Evolutionary conservation across 2,888 invertebrate species (phyloP), one percentile per base, ranked within the genome.

Genomic region (Malachius bipustulatus): DNA sequence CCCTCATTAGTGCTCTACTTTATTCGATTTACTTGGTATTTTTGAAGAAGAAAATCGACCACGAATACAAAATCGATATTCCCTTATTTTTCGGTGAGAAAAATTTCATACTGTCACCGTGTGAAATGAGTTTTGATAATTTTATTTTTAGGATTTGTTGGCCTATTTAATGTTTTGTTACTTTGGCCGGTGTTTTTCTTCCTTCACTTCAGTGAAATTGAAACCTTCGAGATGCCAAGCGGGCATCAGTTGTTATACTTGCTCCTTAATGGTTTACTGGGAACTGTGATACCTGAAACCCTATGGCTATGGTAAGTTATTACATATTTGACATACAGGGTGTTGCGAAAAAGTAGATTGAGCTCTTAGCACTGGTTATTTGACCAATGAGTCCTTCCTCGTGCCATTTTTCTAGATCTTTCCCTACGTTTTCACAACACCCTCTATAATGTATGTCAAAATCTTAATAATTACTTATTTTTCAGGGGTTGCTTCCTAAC

Each of bases 401-500:
- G n/a, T n/a, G n/a, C n/a, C n/a, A n/a, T n/a, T n/a, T n/a, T n/a
- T n/a, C n/a, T n/a, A n/a, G n/a, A n/a, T n/a, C n/a, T n/a, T n/a
- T n/a, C n/a, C n/a, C n/a, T n/a, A n/a, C n/a, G n/a, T n/a, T n/a
- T n/a, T n/a, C n/a, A n/a, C n/a, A n/a, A n/a, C n/a, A n/a, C n/a
- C n/a, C n/a, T n/a, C n/a, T n/a, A n/a, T n/a, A n/a, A n/a, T n/a
- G n/a, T n/a, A n/a, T n/a, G n/a, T n/a, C n/a, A n/a, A n/a, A n/a
- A n/a, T n/a, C n/a, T n/a, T n/a, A n/a, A n/a, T n/a, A n/a, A n/a
- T n/a, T n/a, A n/a, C 14, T 14, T 27, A 27, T 34, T 36, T 64
- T 64, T 2, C 63, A 91, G 91, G 88, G 96, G 91, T 32, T 84
- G 89, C 51, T 90, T 93, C 50, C 66, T 96, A 49, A 96, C 96